Evolutionary conservation across 2,113 vertebrate species (phyloP).

Genomic region (Xiphorhynchus elegans): DNA sequence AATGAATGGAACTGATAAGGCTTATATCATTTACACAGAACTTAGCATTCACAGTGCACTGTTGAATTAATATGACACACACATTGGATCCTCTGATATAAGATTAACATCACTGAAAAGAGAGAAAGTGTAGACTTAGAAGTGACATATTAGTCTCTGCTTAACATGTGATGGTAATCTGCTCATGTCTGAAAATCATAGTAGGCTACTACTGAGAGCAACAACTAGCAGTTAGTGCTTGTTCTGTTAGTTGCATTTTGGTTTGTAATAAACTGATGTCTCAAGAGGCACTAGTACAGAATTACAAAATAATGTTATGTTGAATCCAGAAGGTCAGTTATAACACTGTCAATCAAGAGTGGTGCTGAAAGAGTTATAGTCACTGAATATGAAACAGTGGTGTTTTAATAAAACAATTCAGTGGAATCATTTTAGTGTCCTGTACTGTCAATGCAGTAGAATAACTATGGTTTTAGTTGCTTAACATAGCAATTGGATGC

Average conservation of each 20-base stretch:
- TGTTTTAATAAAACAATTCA: neutral
- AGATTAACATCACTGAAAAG: slow-evolving; percentile 65
- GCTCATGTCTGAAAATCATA: slow-evolving; percentile 5
- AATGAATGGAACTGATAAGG: slow-evolving; percentile 73
- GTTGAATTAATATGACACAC: slow-evolving; percentile 69
- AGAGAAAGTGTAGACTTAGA: slow-evolving; percentile 31
- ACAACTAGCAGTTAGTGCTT: neutral
- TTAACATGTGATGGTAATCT: neutral
- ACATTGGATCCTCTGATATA: slow-evolving; percentile 54
- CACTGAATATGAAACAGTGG: neutral
- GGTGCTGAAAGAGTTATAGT: neutral
- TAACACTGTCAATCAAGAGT: neutral
- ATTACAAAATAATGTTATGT: neutral
- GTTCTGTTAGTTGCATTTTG: neutral
- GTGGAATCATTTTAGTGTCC: neutral
- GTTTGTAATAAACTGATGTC: neutral
- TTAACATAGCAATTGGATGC: neutral
- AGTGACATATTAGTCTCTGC: neutral
- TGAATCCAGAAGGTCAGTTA: neutral
- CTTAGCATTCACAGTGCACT: slow-evolving; percentile 30
- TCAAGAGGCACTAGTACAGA: neutral
- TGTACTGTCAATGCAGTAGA: neutral
- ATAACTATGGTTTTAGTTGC: neutral
- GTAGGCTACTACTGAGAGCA: neutral
- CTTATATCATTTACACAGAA: slow-evolving; percentile 69